phyloP scores from a whole-genome alignment of 2,113 vertebrate species.

The Saccopteryx bilineata region DNA sequence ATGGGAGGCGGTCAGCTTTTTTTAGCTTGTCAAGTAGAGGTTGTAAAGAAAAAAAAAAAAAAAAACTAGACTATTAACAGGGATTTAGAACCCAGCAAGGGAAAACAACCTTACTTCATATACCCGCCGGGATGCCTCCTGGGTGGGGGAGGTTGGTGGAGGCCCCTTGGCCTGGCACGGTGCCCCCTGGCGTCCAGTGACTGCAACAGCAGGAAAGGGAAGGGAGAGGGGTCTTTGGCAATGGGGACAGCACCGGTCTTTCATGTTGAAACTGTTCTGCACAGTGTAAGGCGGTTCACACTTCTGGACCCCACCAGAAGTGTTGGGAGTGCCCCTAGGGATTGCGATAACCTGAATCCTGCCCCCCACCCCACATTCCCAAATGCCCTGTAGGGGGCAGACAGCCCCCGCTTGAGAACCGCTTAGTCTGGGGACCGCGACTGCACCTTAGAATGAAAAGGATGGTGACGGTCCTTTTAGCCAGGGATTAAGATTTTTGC shows the following conservation, averaged over 20 bases:
- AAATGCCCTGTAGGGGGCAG: no score
- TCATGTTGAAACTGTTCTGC: background rate
- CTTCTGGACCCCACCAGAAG: no score
- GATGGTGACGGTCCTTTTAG: no score
- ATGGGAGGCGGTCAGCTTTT: background rate
- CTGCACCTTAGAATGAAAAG: no score
- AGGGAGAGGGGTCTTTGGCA: accelerated
- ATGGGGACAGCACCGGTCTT: background rate
- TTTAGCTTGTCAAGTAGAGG: background rate
- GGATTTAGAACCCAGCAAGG: background rate
- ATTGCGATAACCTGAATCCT: background rate
- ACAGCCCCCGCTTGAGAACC: no score
- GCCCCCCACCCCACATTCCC: no score
- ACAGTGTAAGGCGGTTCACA: no score
- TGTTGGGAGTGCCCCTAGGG: background rate
- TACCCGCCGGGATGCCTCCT: accelerated
- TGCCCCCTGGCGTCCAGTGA: background rate
- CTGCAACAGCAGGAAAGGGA: background rate
- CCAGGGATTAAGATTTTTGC: no score
- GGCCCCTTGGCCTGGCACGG: background rate
- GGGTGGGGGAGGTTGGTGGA: accelerated
- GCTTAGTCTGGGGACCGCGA: no score
- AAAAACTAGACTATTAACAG: accelerated
- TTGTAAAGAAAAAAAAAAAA: background rate
- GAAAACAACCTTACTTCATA: background rate